Conservation (phyloP, 2,888 invertebrate genomes). For the Cyaniris semiargus region DNA sequence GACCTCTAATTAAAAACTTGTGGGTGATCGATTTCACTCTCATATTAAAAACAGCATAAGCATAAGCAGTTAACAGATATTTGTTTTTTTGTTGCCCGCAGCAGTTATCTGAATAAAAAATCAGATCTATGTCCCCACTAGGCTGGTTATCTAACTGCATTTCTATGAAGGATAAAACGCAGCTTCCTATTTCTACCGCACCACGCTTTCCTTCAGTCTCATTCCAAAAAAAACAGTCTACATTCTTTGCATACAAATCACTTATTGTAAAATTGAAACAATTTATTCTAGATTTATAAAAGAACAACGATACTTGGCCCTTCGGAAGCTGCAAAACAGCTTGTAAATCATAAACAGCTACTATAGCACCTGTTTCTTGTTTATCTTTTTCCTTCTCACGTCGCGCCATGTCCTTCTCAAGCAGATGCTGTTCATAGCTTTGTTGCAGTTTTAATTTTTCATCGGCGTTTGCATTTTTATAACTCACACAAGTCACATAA, state of each 20-base stretch:
- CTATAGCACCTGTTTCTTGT: slow-evolving; percentile 12
- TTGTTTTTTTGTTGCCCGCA: slow-evolving; percentile 35
- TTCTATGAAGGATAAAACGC: slow-evolving; percentile 36
- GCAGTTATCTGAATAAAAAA: slow-evolving; percentile 34
- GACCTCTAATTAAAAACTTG: slow-evolving; percentile 35
- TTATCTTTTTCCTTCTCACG: slow-evolving; percentile 14
- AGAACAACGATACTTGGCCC: slow-evolving; percentile 8
- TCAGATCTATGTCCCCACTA: slow-evolving; percentile 24
- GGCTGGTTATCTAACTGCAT: slow-evolving; percentile 19
- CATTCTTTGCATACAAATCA: slow-evolving; percentile 36
- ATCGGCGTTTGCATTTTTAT: slow-evolving; percentile 32
- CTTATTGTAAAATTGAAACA: slow-evolving; percentile 36
- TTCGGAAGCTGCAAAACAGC: too few relatives aligned
- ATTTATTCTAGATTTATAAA: slow-evolving; percentile 41
- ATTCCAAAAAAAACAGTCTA: slow-evolving; percentile 41
- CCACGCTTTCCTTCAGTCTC: slow-evolving; percentile 39
- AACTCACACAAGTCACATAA: slow-evolving; percentile 34
- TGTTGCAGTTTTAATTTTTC: slow-evolving; percentile 34
- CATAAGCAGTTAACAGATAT: slow-evolving; percentile 31
- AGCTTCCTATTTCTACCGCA: slow-evolving; percentile 36
- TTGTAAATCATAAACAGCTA: too few relatives aligned
- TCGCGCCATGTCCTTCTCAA: slow-evolving; percentile 22
- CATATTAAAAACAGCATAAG: slow-evolving; percentile 15
- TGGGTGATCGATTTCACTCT: slow-evolving; percentile 30
- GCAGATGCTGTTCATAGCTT: background rate